These are phyloP conservation scores for Sminthurinus aureus DNA, from an alignment of 2,888 invertebrate species.

Conservation along the genomic window DNA sequence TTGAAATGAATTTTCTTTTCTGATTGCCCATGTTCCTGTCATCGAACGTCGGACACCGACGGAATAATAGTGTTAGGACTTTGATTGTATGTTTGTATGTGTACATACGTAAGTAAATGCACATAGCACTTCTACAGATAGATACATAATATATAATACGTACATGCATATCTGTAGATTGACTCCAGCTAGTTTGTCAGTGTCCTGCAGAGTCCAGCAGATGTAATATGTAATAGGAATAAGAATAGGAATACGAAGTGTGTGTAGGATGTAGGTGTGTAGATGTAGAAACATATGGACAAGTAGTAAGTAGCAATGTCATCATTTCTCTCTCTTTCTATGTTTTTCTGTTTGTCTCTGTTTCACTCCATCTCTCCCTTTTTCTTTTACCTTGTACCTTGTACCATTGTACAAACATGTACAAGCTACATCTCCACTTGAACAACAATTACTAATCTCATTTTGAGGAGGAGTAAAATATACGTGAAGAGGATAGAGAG, in stretches of 20 bases:
- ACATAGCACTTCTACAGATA: too few relatives aligned
- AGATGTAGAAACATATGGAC: background rate
- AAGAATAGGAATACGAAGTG: background rate
- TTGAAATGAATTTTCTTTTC: too few relatives aligned
- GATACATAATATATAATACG: too few relatives aligned
- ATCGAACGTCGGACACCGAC: too few relatives aligned
- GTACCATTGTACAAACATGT: constrained; percentile 17
- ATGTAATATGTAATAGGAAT: too few relatives aligned
- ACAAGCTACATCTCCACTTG: constrained; percentile 6
- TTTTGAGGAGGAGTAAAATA: constrained; percentile 27
- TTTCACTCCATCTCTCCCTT: background rate
- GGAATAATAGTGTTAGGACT: too few relatives aligned
- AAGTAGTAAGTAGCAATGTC: background rate
- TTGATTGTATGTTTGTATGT: too few relatives aligned
- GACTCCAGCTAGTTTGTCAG: too few relatives aligned
- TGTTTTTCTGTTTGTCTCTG: background rate
- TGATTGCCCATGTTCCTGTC: too few relatives aligned
- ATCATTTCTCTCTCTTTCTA: background rate
- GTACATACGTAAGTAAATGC: too few relatives aligned
- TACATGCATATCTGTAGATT: too few relatives aligned
- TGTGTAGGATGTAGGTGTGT: background rate
- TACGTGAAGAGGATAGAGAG: background rate
- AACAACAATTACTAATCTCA: constrained; percentile 38
- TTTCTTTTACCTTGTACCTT: background rate
- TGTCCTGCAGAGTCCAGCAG: too few relatives aligned